These are phyloP conservation scores for Spea hammondii DNA, from an alignment of 2,797 vertebrate genomes.

Conservation along the genomic window DNA sequence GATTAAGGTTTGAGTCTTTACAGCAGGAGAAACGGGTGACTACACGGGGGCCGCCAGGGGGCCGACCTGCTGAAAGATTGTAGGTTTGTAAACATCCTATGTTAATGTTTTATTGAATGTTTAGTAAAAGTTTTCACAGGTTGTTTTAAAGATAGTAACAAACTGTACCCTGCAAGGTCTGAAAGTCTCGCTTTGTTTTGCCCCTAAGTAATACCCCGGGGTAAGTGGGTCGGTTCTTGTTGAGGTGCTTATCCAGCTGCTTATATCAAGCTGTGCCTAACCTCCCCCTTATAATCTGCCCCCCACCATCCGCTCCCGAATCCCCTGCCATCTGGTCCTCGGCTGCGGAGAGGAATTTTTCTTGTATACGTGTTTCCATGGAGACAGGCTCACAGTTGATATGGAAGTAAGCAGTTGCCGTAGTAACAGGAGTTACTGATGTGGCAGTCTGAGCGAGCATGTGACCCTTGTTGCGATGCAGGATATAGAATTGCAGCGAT, in stretches of 20 bases:
- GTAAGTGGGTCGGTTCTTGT: background rate
- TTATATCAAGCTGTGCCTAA: background rate
- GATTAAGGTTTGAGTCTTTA: too few relatives aligned
- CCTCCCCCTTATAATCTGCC: constrained; percentile 9
- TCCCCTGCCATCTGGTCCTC: constrained; percentile 88
- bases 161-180: too few relatives aligned
- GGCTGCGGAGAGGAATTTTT: constrained; percentile 85
- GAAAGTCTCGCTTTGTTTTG: background rate
- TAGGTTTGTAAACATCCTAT: too few relatives aligned
- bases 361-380: constrained; percentile 92
- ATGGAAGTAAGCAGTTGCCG: constrained; percentile 95
- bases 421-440: constrained; percentile 90
- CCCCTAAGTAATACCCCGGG: background rate
- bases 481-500: constrained; percentile 47
- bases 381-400: constrained; percentile 90
- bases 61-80: too few relatives aligned
- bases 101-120: too few relatives aligned
- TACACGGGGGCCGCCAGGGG: too few relatives aligned
- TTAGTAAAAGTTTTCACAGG: too few relatives aligned
- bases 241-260: background rate
- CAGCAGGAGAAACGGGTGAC: too few relatives aligned
- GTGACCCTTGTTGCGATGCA: constrained; percentile 60
- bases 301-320: constrained; percentile 62
- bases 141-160: too few relatives aligned
- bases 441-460: constrained; percentile 74